phyloP scores from a whole-genome alignment of 2,797 vertebrate species.

The Mycteria americana region DNA sequence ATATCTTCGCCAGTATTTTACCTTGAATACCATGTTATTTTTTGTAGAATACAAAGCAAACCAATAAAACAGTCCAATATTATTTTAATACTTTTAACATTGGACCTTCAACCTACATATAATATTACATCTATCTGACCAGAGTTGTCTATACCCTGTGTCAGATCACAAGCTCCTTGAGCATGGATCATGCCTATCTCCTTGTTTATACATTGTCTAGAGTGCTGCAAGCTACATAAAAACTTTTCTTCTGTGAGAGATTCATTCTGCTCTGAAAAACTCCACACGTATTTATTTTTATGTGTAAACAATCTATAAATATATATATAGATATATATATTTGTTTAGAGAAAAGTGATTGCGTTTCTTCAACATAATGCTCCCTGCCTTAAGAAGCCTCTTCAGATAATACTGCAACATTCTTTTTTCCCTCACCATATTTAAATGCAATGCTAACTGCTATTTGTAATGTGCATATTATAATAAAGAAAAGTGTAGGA shows the following conservation, averaged over 20 bases:
- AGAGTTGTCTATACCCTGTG: background rate
- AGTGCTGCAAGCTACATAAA: background rate
- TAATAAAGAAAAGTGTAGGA: constrained; percentile 4
- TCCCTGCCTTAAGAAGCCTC: constrained; percentile 24
- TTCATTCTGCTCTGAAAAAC: background rate
- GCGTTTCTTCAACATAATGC: constrained; percentile 15
- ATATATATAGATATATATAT: background rate
- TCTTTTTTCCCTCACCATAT: background rate
- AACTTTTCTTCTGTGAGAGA: background rate
- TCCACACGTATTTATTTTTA: background rate
- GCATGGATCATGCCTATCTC: background rate
- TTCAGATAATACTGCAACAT: constrained; percentile 26
- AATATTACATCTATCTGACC: background rate
- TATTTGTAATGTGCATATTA: constrained; percentile 36
- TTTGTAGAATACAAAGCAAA: constrained; percentile 14
- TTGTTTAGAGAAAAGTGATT: constrained; percentile 29
- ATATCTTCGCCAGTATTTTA: constrained; percentile 54
- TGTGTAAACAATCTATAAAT: background rate
- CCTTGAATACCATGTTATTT: constrained; percentile 42
- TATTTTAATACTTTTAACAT: constrained; percentile 34
- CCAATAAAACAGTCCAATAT: background rate
- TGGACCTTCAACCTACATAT: background rate
- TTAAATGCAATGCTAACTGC: constrained; percentile 34
- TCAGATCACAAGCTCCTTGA: background rate
- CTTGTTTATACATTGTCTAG: background rate